Evolutionary conservation across 2,888 invertebrate species (phyloP), one percentile per base, ranked within the genome.

Genomic region (Timandra comae): DNA sequence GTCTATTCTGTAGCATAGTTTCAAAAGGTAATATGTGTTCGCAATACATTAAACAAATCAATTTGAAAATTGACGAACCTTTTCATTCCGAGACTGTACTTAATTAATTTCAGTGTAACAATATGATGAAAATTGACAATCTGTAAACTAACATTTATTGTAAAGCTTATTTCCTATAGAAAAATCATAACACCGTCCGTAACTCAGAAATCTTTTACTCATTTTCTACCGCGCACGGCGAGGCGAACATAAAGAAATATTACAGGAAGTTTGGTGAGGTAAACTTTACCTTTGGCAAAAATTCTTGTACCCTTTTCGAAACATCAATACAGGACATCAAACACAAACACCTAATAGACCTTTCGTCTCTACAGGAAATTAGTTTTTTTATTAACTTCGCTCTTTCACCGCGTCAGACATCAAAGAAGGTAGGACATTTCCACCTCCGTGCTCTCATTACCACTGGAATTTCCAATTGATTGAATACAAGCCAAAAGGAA

Each of bases 391-490:
- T 52, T 56, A 38, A 30, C 35, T 42, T 39, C 35, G 45, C 49
- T 42, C 46, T 46, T 47, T 59, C 44, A 52, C 45, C 45, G 35
- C 45, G 37, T 43, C 44, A 46, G 30, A 46, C 50, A 44, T 44
- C 51, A 52, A 52, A 46, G 46, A 35, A 42, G 36, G 35, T 38
- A 35, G 45, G 40, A 49, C 46, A 52, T 55, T 51, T 46, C 34
- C 26, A 43, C 47, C 47, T 43, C 41, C 45, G 32, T 39, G 34
- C 42, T 52, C 47, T 63, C 57, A 63, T 65, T 62, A 61, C 52
- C 52, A 47, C 48, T 49, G 49, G 42, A 53, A 56, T 61, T 65
- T 63, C 57, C 66, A 59, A 64, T 57, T 55, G 56, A 63, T 64
- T 60, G 59, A 62, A 61, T 50, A 49, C 54, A 56, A 59, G 38